phyloP scores from a whole-genome alignment of 35 echinoderm and acorn worm species.

The Heliocidaris erythrogramma region DNA sequence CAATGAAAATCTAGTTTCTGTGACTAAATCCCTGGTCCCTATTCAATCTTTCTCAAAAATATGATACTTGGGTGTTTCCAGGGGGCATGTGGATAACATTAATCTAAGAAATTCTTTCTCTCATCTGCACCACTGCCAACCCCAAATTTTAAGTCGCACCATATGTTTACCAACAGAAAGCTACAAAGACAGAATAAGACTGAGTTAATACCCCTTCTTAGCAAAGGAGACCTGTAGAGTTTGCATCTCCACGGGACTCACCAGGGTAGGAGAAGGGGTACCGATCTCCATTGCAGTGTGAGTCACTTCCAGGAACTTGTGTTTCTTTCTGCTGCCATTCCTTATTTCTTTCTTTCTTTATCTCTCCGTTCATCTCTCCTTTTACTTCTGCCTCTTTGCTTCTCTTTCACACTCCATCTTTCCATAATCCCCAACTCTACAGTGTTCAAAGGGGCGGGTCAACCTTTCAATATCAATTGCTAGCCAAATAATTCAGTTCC shows the following conservation, averaged over 20 bases:
- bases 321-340: background rate
- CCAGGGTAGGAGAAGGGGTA: background rate
- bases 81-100: constrained; percentile 36
- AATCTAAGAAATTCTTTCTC: constrained; percentile 31
- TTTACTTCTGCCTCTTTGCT: background rate
- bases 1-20: background rate
- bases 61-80: background rate
- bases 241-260: background rate
- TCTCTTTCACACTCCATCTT: background rate
- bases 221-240: background rate
- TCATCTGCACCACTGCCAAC: constrained; percentile 3
- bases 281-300: background rate
- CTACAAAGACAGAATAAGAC: background rate
- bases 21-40: background rate
- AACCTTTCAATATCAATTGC: background rate
- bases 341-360: background rate
- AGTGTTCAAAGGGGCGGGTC: background rate
- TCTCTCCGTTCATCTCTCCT: background rate
- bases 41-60: background rate
- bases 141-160: constrained; percentile 22
- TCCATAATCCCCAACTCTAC: background rate
- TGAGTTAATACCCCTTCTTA: constrained; percentile 17
- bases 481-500: constrained; percentile 11
- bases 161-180: background rate
- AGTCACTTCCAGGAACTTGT: background rate